Conservation (phyloP, 2,888 invertebrate species). For the Epinotia bilunana region DNA sequence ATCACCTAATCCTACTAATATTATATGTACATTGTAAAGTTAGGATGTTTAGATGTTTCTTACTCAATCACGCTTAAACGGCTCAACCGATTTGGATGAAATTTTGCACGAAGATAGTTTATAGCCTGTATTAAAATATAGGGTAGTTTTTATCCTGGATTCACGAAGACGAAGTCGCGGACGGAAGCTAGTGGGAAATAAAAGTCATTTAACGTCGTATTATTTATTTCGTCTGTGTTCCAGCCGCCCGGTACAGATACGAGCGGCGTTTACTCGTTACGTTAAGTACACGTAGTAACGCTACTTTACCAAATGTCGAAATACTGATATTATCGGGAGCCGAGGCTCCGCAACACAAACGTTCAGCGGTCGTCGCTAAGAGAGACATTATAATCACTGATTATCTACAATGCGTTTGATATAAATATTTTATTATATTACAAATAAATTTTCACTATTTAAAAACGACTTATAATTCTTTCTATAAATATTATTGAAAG, state of each 20-base stretch:
- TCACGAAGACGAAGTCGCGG: no score
- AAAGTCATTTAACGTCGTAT: conserved; percentile 79
- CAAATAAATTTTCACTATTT: conserved; percentile 45
- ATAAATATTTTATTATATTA: conserved; percentile 43
- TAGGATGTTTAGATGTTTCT: no score
- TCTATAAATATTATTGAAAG: conserved; percentile 46
- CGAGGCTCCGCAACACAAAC: conserved; percentile 77
- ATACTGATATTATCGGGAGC: conserved; percentile 81
- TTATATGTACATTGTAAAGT: no score
- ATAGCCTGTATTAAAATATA: no score
- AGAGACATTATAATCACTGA: conserved; percentile 61
- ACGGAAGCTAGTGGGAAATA: conserved; percentile 52
- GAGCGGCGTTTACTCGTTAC: conserved; percentile 72
- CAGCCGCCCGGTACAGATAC: conserved; percentile 76
- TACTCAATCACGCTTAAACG: no score
- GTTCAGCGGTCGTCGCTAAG: conserved; percentile 69
- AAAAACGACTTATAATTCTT: conserved; percentile 44
- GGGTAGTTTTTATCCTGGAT: no score
- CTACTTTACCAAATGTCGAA: conserved; percentile 82
- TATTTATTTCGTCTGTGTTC: conserved; percentile 82
- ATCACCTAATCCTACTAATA: no score
- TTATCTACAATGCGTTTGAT: conserved; percentile 50
- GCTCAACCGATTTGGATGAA: no score
- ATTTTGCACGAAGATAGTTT: no score
- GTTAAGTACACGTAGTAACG: conserved; percentile 79